These are phyloP conservation scores for Parnassius smintheus DNA, from an alignment of 2,888 invertebrate species.

Conservation along the genomic window DNA sequence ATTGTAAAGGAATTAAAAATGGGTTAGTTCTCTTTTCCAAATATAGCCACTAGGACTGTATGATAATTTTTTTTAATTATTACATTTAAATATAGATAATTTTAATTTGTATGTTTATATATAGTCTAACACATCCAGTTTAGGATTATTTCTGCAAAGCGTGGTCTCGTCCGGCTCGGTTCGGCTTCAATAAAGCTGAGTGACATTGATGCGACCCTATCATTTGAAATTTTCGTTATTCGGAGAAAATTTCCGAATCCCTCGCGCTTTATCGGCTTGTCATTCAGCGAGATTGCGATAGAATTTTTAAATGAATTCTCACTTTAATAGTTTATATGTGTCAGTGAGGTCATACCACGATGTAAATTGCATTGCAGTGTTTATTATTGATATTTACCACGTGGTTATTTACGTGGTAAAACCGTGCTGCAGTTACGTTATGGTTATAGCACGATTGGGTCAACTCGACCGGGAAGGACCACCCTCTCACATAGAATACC, in stretches of 20 bases:
- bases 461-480: too few species aligned
- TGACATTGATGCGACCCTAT: slow-evolving; percentile 57
- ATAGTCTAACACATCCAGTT: slow-evolving; percentile 9
- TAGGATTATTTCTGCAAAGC: slow-evolving; percentile 12
- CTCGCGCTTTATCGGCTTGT: slow-evolving; percentile 23
- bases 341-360: background rate
- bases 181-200: slow-evolving; percentile 46
- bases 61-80: too few species aligned
- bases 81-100: too few species aligned
- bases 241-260: slow-evolving; percentile 28
- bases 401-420: too few species aligned
- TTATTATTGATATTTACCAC: too few species aligned
- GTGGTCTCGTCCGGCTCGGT: slow-evolving; percentile 36
- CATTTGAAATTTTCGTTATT: slow-evolving; percentile 29
- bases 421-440: too few species aligned
- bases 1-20: too few species aligned
- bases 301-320: slow-evolving; percentile 25
- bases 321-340: slow-evolving; percentile 4
- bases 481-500: too few species aligned
- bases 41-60: too few species aligned
- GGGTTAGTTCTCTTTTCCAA: too few species aligned
- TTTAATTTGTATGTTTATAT: too few species aligned
- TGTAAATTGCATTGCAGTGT: background rate
- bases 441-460: too few species aligned
- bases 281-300: slow-evolving; percentile 19